Evolutionary conservation across 2,113 vertebrate species (phyloP).

Genomic region (Panurus biarmicus): DNA sequence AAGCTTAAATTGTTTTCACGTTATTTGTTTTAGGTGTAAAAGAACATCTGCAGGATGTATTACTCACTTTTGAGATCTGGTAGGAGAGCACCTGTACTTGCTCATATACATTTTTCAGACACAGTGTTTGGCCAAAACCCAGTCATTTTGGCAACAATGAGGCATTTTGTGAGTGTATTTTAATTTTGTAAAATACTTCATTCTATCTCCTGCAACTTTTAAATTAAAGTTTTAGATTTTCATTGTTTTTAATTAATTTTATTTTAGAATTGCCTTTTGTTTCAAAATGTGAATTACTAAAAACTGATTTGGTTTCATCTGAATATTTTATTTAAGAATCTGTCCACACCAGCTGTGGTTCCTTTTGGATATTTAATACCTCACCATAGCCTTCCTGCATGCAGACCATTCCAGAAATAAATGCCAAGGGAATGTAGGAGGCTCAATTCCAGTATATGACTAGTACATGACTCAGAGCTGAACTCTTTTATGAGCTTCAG

Average conservation of each 20-base stretch:
- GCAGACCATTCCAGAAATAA: not conserved
- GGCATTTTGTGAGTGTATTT: not conserved
- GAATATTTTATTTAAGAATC: not conserved
- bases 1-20: not conserved
- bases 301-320: not conserved
- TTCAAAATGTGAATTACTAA: not conserved
- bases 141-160: not conserved
- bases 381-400: not conserved
- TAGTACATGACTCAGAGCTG: not conserved
- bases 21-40: not conserved
- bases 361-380: not conserved
- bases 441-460: not conserved
- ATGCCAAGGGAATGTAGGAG: not conserved
- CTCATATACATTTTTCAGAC: not conserved
- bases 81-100: not conserved
- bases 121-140: not conserved
- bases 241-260: not conserved
- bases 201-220: not conserved
- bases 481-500: not conserved
- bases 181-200: not conserved
- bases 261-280: not conserved
- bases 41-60: not conserved
- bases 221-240: not conserved
- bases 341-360: not conserved
- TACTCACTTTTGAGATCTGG: not conserved